Conservation (phyloP, 2,888 invertebrate genomes). For the Bombylius discolor region DNA sequence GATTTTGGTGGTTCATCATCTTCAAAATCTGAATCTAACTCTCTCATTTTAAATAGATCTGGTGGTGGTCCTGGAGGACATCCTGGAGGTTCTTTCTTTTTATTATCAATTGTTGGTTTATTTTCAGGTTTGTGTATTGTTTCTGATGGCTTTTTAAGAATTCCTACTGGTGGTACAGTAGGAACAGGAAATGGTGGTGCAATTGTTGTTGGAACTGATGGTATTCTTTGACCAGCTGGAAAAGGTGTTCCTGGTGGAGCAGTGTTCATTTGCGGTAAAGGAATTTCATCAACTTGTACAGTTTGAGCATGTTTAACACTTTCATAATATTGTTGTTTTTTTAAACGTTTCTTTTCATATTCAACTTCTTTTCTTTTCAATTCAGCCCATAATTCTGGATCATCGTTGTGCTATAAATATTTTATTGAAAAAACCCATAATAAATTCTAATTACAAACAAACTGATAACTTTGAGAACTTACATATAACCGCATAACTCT, state of each 20-base stretch:
- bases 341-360: conserved; percentile 77
- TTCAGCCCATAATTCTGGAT: conserved; percentile 86
- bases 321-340: conserved; percentile 84
- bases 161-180: conserved; percentile 51
- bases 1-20: conserved; percentile 29
- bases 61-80: conserved; percentile 79
- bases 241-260: conserved; percentile 39
- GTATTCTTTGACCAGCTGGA: conserved; percentile 30
- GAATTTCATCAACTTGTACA: conserved; percentile 91
- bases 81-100: conserved; percentile 59
- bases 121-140: conserved; percentile 18
- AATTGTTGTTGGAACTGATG: conserved; percentile 26
- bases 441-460: no score
- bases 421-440: neutral
- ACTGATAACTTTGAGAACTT: conserved; percentile 26
- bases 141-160: conserved; percentile 60
- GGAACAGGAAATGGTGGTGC: conserved; percentile 36
- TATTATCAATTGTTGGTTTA: conserved; percentile 21
- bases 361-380: conserved; percentile 82
- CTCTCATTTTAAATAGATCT: conserved; percentile 51
- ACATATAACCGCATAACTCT: conserved; percentile 91
- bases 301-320: conserved; percentile 92
- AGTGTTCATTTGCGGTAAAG: conserved; percentile 49
- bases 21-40: conserved; percentile 40
- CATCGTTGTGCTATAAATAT: conserved; percentile 72